These are phyloP conservation scores for Limnephilus lunatus DNA, from an alignment of 2,888 invertebrate genomes.

Conservation along the genomic window DNA sequence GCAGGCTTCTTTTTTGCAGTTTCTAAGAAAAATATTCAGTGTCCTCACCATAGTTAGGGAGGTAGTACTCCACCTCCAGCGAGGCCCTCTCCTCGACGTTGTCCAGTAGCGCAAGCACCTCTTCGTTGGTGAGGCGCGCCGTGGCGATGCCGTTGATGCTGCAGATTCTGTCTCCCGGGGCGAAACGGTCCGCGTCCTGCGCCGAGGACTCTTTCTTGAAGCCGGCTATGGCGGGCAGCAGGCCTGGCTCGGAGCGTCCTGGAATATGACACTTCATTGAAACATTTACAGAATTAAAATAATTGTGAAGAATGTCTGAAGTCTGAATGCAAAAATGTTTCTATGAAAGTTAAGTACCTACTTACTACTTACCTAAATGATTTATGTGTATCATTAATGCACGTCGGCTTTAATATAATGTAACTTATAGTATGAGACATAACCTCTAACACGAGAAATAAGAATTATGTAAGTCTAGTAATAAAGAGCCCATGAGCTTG, in stretches of 20 bases:
- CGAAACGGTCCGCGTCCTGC: constrained; percentile 85
- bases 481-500: too few relatives aligned
- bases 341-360: too few relatives aligned
- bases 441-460: too few relatives aligned
- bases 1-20: too few relatives aligned
- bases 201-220: constrained; percentile 85
- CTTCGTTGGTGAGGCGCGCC: constrained; percentile 85
- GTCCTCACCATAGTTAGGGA: constrained; percentile 87
- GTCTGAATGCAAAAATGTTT: too few relatives aligned
- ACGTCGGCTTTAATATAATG: too few relatives aligned
- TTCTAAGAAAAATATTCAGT: background rate
- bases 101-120: constrained; percentile 85
- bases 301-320: too few relatives aligned
- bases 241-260: constrained; percentile 84
- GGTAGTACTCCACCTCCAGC: constrained; percentile 90
- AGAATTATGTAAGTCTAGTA: too few relatives aligned
- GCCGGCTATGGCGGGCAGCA: constrained; percentile 82
- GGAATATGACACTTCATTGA: constrained; percentile 66
- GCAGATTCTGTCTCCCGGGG: constrained; percentile 88
- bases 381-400: too few relatives aligned
- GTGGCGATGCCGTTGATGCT: constrained; percentile 90
- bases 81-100: constrained; percentile 85
- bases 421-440: too few relatives aligned
- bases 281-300: too few relatives aligned
- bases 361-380: too few relatives aligned